phyloP scores from a whole-genome alignment of 2,888 invertebrate genomes.

The Noctuana brunneofusca region DNA sequence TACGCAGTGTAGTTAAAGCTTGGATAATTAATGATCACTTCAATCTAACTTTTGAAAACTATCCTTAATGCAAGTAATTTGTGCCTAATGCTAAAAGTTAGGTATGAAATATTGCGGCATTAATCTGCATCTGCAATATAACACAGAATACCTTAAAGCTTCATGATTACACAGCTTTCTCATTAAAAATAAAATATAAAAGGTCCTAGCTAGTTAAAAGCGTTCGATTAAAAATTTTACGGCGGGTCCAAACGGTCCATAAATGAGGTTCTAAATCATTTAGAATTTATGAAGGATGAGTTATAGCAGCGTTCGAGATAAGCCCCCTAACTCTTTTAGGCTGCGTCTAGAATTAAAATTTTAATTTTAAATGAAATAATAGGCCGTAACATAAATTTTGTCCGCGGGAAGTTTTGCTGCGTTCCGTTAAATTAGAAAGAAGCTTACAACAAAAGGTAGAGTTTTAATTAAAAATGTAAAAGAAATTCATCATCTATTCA shows the following conservation, averaged over 20 bases:
- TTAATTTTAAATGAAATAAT: slow-evolving; percentile 30
- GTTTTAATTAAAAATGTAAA: not conserved
- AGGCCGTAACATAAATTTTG: slow-evolving; percentile 12
- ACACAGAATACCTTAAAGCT: not conserved
- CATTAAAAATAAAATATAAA: not conserved
- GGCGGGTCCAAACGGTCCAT: slow-evolving; percentile 19
- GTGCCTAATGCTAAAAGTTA: no score
- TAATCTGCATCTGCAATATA: not conserved
- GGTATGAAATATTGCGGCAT: no score
- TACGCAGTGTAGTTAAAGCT: no score
- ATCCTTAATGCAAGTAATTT: no score
- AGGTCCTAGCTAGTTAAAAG: slow-evolving; percentile 5
- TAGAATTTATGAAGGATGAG: slow-evolving; percentile 33
- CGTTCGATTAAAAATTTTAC: slow-evolving; percentile 31
- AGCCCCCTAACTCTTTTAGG: slow-evolving; percentile 28
- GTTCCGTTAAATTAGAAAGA: not conserved
- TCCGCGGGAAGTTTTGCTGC: not conserved
- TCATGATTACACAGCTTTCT: not conserved
- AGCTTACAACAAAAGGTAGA: not conserved
- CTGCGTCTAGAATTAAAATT: slow-evolving; percentile 29
- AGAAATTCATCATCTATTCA: not conserved
- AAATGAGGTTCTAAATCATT: slow-evolving; percentile 34
- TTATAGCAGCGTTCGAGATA: slow-evolving; percentile 23
- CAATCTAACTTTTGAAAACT: no score
- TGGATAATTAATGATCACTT: no score